phyloP scores from a whole-genome alignment of 1,140 invertebrate genomes.

The Drosophila baimaii region DNA sequence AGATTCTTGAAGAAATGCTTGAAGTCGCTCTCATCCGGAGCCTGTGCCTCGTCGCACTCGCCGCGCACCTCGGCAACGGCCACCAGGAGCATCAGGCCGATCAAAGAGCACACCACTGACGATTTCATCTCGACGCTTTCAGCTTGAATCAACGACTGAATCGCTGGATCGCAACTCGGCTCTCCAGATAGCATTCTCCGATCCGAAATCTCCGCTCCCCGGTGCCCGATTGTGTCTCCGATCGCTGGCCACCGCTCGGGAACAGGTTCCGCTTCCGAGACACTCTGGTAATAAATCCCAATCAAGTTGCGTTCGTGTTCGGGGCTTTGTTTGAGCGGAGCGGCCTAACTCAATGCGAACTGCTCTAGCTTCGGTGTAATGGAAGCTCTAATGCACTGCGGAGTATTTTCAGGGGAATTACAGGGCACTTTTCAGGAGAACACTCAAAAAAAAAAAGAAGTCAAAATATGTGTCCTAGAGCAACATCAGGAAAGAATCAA shows the following conservation, averaged over 20 bases:
- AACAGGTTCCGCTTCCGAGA: constrained; percentile 21
- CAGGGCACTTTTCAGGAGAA: too few species aligned
- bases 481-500: background rate
- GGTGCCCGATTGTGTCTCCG: background rate
- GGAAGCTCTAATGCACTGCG: background rate
- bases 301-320: constrained; percentile 32
- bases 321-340: background rate
- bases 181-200: constrained; percentile 7
- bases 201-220: background rate
- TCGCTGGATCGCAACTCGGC: background rate
- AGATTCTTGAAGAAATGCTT: constrained; percentile 73
- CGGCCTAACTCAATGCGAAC: constrained; percentile 25
- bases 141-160: constrained; percentile 29
- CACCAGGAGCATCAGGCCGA: constrained; percentile 49
- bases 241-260: background rate
- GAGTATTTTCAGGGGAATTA: background rate
- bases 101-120: constrained; percentile 35
- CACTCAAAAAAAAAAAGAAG: too few species aligned
- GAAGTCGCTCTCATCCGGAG: constrained; percentile 68
- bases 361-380: constrained; percentile 10
- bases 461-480: too few species aligned
- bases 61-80: constrained; percentile 21
- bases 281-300: constrained; percentile 10
- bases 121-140: constrained; percentile 55
- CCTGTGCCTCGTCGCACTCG: constrained; percentile 64